Conservation (phyloP, 2,113 vertebrate species). For the Brienomyrus brachyistius region DNA sequence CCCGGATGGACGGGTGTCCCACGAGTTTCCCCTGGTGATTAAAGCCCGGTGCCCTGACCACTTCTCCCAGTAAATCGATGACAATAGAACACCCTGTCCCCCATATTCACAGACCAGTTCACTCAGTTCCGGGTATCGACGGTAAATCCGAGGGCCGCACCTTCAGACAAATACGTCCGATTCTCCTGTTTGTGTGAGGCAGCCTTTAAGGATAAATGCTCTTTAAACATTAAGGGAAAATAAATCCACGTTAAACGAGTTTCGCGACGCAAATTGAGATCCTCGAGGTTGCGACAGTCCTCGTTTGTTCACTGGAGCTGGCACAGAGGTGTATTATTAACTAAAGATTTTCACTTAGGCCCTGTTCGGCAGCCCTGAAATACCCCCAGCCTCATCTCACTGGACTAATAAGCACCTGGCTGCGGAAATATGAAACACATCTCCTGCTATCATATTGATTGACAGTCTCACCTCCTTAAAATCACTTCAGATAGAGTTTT, state of each 20-base stretch:
- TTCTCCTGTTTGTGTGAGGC: background rate
- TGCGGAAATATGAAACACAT: background rate
- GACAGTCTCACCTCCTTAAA: background rate
- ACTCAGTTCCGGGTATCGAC: background rate
- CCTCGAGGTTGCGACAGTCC: background rate
- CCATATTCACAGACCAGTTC: background rate
- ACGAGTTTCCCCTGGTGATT: slow-evolving; percentile 83
- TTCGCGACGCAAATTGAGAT: background rate
- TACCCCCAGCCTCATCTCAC: background rate
- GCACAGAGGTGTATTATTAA: background rate
- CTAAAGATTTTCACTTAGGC: background rate
- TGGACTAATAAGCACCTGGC: background rate
- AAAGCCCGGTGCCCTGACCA: background rate
- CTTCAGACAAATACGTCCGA: background rate
- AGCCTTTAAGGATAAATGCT: background rate
- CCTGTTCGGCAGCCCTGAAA: background rate
- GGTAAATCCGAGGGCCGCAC: background rate
- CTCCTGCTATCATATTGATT: background rate
- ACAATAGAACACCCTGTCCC: background rate
- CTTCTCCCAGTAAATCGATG: background rate
- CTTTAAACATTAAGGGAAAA: background rate
- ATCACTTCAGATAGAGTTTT: background rate
- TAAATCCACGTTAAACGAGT: background rate
- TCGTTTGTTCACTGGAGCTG: slow-evolving; percentile 15
- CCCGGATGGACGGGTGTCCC: slow-evolving; percentile 80